phyloP scores from a whole-genome alignment of 1,140 invertebrate genomes.

The Chionoecetes opilio region DNA sequence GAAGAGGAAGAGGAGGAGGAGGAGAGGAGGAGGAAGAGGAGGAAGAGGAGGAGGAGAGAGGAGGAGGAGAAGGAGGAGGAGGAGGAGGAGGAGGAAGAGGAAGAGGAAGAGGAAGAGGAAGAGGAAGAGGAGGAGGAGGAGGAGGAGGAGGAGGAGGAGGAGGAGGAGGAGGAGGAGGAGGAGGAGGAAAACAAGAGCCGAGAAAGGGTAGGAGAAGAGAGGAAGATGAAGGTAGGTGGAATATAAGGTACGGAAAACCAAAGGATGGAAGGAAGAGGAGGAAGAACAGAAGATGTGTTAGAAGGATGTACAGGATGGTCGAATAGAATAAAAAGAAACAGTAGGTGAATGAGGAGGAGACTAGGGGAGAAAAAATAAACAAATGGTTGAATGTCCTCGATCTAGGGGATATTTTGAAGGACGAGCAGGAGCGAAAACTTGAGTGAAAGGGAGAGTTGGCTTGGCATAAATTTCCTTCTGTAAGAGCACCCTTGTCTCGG shows the following conservation, averaged over 20 bases:
- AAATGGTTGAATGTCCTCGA: not conserved
- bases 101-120: not conserved
- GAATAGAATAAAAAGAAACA: too few relatives aligned
- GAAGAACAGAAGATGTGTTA: too few relatives aligned
- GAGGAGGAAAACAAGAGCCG: not conserved
- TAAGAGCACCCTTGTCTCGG: slow-evolving; percentile 15
- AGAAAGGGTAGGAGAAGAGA: too few relatives aligned
- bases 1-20: not conserved
- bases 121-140: not conserved
- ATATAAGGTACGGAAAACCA: too few relatives aligned
- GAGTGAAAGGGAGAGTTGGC: not conserved
- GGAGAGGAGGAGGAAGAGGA: not conserved
- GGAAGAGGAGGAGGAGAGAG: not conserved
- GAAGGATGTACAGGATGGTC: too few relatives aligned
- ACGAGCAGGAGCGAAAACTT: slow-evolving; percentile 1
- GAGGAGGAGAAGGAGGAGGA: not conserved
- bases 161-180: not conserved
- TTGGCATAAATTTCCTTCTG: not conserved
- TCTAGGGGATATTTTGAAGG: not conserved
- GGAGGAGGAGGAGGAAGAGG: not conserved
- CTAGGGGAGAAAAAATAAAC: not conserved
- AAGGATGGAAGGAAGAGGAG: too few relatives aligned
- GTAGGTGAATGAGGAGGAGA: too few relatives aligned
- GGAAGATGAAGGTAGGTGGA: too few relatives aligned
- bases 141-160: not conserved